Percentiles rank a stretch among this genome's conserved stretches.
Conservation (phyloP, 2,888 invertebrate species). For the Margaritifera margaritifera region DNA sequence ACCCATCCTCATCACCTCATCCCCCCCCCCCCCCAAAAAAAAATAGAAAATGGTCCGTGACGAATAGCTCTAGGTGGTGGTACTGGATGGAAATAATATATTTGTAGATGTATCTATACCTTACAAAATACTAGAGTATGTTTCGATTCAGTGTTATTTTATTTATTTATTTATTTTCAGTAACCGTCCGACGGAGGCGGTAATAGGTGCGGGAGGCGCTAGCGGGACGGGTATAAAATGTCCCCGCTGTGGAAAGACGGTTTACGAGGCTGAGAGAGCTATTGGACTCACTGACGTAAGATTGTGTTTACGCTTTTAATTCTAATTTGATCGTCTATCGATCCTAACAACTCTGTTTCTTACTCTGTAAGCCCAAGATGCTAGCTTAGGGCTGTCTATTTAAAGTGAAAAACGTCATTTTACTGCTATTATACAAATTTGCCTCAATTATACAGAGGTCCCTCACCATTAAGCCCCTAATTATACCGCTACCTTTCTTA, state of each 20-base stretch:
- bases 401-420: too few species aligned
- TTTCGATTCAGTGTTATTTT: background rate
- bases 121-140: background rate
- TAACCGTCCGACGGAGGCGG: constrained; percentile 45
- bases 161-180: constrained; percentile 34
- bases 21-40: too few species aligned
- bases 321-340: background rate
- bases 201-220: constrained; percentile 28
- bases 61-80: too few species aligned
- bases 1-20: too few species aligned
- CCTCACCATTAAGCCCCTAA: too few species aligned
- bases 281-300: constrained; percentile 58
- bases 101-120: background rate
- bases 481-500: too few species aligned
- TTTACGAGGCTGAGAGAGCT: constrained; percentile 97
- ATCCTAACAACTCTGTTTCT: background rate
- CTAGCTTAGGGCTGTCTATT: too few species aligned
- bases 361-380: too few species aligned
- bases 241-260: constrained; percentile 83
- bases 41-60: too few species aligned
- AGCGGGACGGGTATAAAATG: constrained; percentile 71
- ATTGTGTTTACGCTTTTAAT: background rate
- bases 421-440: too few species aligned
- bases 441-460: too few species aligned
- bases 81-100: too few species aligned